Evolutionary conservation across 1,140 invertebrate genomes (phyloP).

Genomic region (Bursaphelenchus mucronatus): DNA sequence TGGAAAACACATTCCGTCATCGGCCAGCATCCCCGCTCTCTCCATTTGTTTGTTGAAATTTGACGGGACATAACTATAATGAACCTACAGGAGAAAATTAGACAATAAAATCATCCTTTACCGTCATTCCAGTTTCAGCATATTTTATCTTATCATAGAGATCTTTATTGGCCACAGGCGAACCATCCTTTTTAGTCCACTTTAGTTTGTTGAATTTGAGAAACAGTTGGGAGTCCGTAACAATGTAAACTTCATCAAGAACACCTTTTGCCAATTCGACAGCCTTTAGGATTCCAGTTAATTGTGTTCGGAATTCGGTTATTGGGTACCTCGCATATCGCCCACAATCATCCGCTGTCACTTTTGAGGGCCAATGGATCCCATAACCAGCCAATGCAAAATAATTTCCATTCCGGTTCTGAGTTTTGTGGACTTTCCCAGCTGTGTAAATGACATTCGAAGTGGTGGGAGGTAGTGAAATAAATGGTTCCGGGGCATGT

Average conservation of each 20-base stretch:
- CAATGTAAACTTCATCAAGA: constrained; percentile 5
- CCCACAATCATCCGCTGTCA: neutral
- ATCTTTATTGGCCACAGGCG: constrained; percentile 6
- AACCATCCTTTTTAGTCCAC: constrained; percentile 21
- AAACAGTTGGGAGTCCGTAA: constrained; percentile 11
- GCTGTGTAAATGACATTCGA: constrained; percentile 7
- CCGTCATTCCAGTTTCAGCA: constrained; percentile 3
- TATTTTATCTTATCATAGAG: constrained; percentile 9
- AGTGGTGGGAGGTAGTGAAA: constrained; percentile 1
- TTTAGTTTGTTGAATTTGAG: constrained; percentile 3
- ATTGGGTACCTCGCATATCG: constrained; percentile 18
- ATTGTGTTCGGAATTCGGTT: constrained; percentile 18
- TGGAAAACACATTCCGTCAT: constrained; percentile 14
- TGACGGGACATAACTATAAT: constrained; percentile 8
- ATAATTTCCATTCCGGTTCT: neutral
- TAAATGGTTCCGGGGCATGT: neutral
- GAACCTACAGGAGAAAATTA: constrained; percentile 2
- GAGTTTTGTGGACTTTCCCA: neutral
- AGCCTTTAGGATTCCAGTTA: constrained; percentile 18
- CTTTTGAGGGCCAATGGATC: constrained; percentile 12
- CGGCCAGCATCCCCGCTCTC: constrained; percentile 11
- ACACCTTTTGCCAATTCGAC: constrained; percentile 17
- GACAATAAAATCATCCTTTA: neutral
- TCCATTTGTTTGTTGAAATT: constrained; percentile 3
- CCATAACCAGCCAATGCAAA: constrained; percentile 20